Evolutionary conservation across 2,888 invertebrate genomes (phyloP).

Genomic region (Aphodius granarius): DNA sequence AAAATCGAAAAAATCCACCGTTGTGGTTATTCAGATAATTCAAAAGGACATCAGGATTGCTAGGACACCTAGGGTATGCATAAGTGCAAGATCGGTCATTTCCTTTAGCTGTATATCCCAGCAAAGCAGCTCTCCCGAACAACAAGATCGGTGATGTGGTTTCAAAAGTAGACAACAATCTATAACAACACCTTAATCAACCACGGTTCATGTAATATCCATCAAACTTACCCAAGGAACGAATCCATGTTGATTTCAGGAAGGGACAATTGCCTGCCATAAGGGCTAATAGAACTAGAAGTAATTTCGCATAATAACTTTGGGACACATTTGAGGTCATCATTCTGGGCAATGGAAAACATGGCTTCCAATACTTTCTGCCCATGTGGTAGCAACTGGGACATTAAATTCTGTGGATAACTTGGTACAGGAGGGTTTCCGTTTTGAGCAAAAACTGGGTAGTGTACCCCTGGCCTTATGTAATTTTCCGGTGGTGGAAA

Average conservation of each 20-base stretch:
- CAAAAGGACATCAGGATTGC: constrained; percentile 70
- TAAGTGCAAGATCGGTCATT: constrained; percentile 61
- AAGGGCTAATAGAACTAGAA: constrained; percentile 55
- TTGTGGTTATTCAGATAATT: constrained; percentile 83
- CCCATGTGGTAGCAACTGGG: neutral
- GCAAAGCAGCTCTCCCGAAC: constrained; percentile 74
- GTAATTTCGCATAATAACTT: constrained; percentile 79
- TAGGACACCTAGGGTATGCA: constrained; percentile 75
- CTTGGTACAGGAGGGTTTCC: neutral
- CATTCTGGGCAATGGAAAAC: constrained; percentile 67
- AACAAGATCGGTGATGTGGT: constrained; percentile 67
- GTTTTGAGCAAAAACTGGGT: neutral
- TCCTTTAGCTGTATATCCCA: constrained; percentile 71
- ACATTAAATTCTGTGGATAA: neutral
- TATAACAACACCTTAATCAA: constrained; percentile 43
- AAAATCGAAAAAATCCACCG: constrained; percentile 82
- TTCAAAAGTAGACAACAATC: constrained; percentile 62
- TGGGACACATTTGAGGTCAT: constrained; percentile 79
- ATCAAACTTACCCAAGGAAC: constrained; percentile 61
- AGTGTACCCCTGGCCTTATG: neutral
- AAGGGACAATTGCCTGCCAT: constrained; percentile 38
- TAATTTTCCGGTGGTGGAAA: neutral
- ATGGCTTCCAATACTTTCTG: constrained; percentile 55
- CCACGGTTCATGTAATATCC: constrained; percentile 9
- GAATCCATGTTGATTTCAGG: constrained; percentile 57